Evolutionary conservation across 2,797 vertebrate species (phyloP).

Genomic region (Phoebastria nigripes): DNA sequence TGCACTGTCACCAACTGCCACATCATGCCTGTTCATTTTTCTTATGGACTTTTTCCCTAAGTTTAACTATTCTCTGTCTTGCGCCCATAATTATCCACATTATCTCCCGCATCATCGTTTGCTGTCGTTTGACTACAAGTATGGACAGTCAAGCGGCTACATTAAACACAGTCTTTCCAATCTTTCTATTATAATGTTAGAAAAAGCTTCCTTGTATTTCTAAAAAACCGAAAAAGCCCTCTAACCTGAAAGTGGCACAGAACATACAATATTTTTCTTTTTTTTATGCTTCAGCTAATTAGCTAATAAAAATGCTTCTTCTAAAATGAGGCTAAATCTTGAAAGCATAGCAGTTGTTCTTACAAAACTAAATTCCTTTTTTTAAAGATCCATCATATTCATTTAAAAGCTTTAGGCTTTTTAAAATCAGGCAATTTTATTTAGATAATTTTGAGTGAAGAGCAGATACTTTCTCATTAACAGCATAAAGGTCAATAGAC

Average conservation of each 20-base stretch:
- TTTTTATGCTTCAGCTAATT: not conserved
- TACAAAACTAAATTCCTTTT: not conserved
- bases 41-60: not conserved
- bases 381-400: not conserved
- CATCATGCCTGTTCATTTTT: not conserved
- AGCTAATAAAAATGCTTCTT: not conserved
- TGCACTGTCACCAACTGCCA: not conserved
- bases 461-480: not conserved
- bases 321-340: not conserved
- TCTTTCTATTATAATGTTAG: not conserved
- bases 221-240: not conserved
- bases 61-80: not conserved
- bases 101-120: not conserved
- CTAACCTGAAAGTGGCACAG: not conserved
- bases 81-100: rapidly evolving
- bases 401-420: not conserved
- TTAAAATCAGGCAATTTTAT: not conserved
- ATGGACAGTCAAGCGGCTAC: not conserved
- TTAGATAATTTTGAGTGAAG: not conserved
- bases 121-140: not conserved
- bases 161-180: not conserved
- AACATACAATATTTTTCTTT: not conserved
- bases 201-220: not conserved
- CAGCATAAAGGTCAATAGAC: not conserved
- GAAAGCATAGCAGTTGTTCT: not conserved